Evolutionary conservation across 23 tunicate genomes (phyloP), one percentile per base, ranked within the genome.

Genomic region (Corella eumyota): DNA sequence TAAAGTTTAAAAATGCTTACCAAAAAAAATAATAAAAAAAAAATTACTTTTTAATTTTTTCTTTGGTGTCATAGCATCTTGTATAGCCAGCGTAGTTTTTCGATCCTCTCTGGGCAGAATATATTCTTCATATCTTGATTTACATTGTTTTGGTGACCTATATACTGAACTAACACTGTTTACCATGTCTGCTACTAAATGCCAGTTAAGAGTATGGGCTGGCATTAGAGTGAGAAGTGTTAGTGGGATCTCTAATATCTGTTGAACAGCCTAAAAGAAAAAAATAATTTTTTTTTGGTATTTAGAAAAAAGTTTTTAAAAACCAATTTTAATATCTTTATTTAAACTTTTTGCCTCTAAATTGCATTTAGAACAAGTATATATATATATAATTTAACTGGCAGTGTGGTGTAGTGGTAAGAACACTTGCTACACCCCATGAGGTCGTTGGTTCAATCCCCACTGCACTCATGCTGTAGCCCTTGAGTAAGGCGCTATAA

Each of bases 201-300:
- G 73, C 96, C 96, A 88, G 80, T 88, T 75, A 6, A 74, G 71
- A 2, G 83, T 78, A 25, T 88, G 96, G 11, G 78, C 96, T 28
- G 96, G 96, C 96, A 88, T 78, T 63, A 70, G 29, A 11, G 73
- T 51, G 56, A 60, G 37, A 19, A 84, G 71, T 1, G 94, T 75
- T 38, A 75, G 63, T 13, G 94, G 83, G 66, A 84, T 75, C 29
- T 88, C 96, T 23, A 78, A 71, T 19, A 78, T 78, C 32, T 88
- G 77, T 35, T 75, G 70, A 3, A 88, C 73, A 52, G 77, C 81
- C 96, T 88, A 69, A 4, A 0, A 30, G 24, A 26, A 40, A 21
- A 0, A 45, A n/a, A 53, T 20, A 7, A n/a, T 53, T 11, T 20
- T 9, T 20, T 22, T 11, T 53, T 9, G 59, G 7, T n/a, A 53